Evolutionary conservation across 2,113 vertebrate species (phyloP).

Genomic region (Ciconia boyciana): DNA sequence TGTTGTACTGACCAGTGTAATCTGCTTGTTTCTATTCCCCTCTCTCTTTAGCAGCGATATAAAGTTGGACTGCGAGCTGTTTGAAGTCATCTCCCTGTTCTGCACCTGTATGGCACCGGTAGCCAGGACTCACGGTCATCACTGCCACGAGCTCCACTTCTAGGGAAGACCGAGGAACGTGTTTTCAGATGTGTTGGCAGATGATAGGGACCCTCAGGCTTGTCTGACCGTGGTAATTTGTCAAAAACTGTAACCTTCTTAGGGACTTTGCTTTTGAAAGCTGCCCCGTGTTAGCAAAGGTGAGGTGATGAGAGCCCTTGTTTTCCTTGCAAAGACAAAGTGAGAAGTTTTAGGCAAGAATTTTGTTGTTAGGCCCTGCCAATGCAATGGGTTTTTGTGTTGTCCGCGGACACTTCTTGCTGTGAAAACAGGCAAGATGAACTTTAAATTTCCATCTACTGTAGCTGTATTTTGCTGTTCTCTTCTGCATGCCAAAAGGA

Average conservation of each 20-base stretch:
- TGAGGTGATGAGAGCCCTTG: not conserved
- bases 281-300: not conserved
- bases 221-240: not conserved
- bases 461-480: not conserved
- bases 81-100: not conserved
- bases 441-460: not conserved
- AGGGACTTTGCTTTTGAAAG: not conserved
- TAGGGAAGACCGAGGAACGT: not conserved
- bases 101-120: fast-evolving
- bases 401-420: not conserved
- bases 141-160: fast-evolving
- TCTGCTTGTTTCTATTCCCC: not conserved
- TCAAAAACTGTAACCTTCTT: not conserved
- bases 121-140: fast-evolving
- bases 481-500: not conserved
- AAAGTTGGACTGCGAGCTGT: not conserved
- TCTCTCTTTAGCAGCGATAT: not conserved
- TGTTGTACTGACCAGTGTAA: not conserved
- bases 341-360: not conserved
- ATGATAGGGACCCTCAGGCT: not conserved
- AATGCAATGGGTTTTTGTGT: not conserved
- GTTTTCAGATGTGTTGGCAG: not conserved
- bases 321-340: not conserved
- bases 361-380: not conserved
- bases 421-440: not conserved